Evolutionary conservation across 64 coral and sea anemone genomes (phyloP), one percentile per base, ranked within the genome.

Genomic region (Montipora efflorescens): DNA sequence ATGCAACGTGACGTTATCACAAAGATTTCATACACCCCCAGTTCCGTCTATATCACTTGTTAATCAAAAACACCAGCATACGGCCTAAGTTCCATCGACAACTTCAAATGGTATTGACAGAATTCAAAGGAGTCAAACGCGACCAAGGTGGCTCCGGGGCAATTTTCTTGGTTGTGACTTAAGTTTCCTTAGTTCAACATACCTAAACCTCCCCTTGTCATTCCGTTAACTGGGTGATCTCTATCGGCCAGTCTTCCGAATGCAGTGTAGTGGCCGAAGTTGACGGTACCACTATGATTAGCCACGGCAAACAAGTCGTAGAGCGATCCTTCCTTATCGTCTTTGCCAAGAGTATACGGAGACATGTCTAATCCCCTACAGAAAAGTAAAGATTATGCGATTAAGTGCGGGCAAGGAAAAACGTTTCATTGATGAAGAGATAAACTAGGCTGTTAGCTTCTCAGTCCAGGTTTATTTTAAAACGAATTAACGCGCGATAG

Each of bases 181-280:
- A n/a, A 36, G 36, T 36, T 36, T 36, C 0, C 23, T 51, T 72
- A 15, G 3, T 47, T 21, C 45, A 15, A 55, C 48, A 53, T 90
- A 96, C 95, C 95, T 69, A 94, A 50, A 74, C 76, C 75, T n/a
- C 90, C 74, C 10, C 36, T 52, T 55, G 58, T 77, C 47, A 83
- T 76, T 72, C 73, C 80, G 28, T 91, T 66, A 20, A 68, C 43
- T 22, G 73, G 79, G 11, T 96, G 64, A 14, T 51, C 88, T 8
- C 50, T 59, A 58, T 89, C 75, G 2, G 93, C 78, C 7, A 91
- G 45, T 66, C 73, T 86, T 5, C 82, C 96, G 61, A 95, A 95
- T 25, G 96, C 93, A 47, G 96, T 98, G 86, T 98, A 98, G 57
- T 98, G 96, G 12, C 96, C 96, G 52, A 95, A 98, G 83, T 95